Conservation (phyloP, 37 sponge, comb jelly and placozoan species). For the Mnemiopsis leidyi region DNA sequence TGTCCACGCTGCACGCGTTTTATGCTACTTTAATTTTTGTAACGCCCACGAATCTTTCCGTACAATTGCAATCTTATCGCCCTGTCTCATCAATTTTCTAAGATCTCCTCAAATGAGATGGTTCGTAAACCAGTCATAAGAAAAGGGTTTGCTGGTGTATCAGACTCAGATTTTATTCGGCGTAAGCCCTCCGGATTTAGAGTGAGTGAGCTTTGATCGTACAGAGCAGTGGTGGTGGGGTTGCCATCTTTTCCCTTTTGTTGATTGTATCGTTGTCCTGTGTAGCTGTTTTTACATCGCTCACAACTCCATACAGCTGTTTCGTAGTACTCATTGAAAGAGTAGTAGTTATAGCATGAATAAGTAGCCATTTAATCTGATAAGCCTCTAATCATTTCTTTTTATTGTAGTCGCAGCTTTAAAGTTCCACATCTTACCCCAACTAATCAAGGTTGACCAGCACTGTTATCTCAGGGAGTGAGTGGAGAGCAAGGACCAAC, state of each 20-base stretch:
- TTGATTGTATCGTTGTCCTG: too few relatives aligned
- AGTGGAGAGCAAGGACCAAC: neutral
- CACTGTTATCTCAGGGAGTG: neutral
- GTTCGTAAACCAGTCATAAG: neutral
- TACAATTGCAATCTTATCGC: neutral
- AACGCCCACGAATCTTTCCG: neutral
- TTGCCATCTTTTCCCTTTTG: too few relatives aligned
- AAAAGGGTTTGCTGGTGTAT: conserved; percentile 46
- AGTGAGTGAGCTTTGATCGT: too few relatives aligned
- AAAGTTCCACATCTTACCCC: neutral
- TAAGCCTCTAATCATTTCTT: too few relatives aligned
- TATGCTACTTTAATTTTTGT: neutral
- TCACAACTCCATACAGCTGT: too few relatives aligned
- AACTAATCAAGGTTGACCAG: neutral
- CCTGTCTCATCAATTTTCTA: neutral
- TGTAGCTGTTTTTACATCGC: too few relatives aligned
- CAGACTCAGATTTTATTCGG: neutral
- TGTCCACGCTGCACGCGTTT: too few relatives aligned
- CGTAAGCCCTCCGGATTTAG: neutral
- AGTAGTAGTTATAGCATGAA: too few relatives aligned
- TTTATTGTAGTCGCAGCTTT: neutral
- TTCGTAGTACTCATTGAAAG: too few relatives aligned
- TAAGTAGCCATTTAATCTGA: too few relatives aligned
- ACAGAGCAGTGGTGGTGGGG: too few relatives aligned
- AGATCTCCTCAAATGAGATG: neutral